Evolutionary conservation across 2,888 invertebrate genomes (phyloP).

Genomic region (Meteorus colon): DNA sequence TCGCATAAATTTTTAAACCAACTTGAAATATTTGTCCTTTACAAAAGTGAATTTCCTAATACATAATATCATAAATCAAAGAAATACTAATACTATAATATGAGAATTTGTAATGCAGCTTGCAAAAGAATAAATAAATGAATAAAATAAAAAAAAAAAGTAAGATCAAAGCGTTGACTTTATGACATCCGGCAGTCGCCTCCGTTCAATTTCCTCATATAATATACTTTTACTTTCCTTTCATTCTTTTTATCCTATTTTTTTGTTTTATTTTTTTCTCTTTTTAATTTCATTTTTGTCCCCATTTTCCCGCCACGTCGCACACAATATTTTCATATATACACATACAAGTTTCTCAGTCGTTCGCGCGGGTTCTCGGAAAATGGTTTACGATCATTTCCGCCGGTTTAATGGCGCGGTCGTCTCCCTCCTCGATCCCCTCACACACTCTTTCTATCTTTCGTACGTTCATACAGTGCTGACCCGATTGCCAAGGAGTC

Average conservation of each 20-base stretch:
- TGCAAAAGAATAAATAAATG: neutral
- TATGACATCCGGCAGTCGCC: constrained; percentile 39
- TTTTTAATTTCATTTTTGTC: constrained; percentile 38
- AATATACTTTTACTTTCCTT: constrained; percentile 39
- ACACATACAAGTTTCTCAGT: neutral
- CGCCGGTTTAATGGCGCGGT: constrained; percentile 39
- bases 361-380: constrained; percentile 28
- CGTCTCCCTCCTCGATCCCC: constrained; percentile 2
- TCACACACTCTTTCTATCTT: constrained; percentile 10
- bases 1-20: too few species aligned
- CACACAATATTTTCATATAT: constrained; percentile 16
- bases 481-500: constrained; percentile 23
- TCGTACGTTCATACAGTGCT: constrained; percentile 2
- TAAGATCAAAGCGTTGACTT: constrained; percentile 24
- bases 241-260: constrained; percentile 1
- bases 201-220: constrained; percentile 36
- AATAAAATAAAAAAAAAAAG: constrained; percentile 22
- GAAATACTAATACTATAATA: neutral
- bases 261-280: neutral
- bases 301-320: constrained; percentile 31
- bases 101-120: neutral
- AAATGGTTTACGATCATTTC: constrained; percentile 43
- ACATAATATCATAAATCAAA: too few species aligned
- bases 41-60: too few species aligned
- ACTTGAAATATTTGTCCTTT: too few species aligned